Conservation (phyloP, 2,797 vertebrate species). For the Trichosurus vulpecula region DNA sequence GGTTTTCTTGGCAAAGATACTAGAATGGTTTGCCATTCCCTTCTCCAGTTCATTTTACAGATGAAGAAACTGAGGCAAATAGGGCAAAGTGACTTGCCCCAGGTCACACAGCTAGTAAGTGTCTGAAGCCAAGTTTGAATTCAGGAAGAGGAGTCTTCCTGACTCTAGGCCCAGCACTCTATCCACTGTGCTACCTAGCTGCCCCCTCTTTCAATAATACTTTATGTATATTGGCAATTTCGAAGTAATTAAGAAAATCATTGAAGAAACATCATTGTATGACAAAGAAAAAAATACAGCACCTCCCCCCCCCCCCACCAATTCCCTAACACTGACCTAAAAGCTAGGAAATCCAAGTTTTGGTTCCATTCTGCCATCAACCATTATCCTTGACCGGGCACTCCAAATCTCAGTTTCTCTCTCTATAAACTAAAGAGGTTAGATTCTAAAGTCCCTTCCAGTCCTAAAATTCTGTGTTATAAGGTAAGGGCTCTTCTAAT, state of each 20-base stretch:
- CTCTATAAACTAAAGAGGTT: not conserved
- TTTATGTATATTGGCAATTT: not conserved
- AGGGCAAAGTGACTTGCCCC: not conserved
- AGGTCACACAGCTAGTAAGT: not conserved
- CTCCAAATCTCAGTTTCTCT: not conserved
- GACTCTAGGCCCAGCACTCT: not conserved
- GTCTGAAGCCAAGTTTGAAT: not conserved
- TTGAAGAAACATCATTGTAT: not conserved
- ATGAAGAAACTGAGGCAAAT: not conserved
- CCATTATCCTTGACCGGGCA: not conserved
- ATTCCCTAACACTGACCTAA: not conserved
- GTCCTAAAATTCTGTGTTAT: not conserved
- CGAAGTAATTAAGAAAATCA: not conserved
- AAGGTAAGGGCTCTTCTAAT: not conserved
- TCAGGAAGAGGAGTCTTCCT: not conserved
- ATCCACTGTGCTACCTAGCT: not conserved
- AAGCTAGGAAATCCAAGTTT: not conserved
- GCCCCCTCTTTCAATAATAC: not conserved
- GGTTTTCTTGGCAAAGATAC: not conserved
- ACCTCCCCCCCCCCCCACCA: rapidly evolving
- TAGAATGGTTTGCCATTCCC: not conserved
- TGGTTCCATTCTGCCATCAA: not conserved
- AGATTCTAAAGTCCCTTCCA: not conserved
- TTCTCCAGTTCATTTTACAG: not conserved
- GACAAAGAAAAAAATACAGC: not conserved